A percentile compares a stretch with the other conserved stretches of the same genome.
These are phyloP conservation scores for Sarcophaga rosellei DNA, from an alignment of 2,888 invertebrate species.

Conservation along the genomic window DNA sequence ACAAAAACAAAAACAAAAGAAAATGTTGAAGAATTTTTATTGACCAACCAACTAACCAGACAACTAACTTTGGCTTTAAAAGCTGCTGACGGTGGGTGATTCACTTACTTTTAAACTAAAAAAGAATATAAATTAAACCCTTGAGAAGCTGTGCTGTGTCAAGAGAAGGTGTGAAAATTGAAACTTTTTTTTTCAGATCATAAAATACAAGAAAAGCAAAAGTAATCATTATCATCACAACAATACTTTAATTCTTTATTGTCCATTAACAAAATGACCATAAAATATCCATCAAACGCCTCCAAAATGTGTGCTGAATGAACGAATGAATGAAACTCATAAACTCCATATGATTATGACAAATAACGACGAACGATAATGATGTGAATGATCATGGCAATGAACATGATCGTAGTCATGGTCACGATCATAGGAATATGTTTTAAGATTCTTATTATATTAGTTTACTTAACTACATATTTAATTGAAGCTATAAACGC, in stretches of 20 bases:
- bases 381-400: constrained; percentile 60
- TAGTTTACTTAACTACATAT: too few species aligned
- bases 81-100: constrained; percentile 49
- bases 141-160: not conserved
- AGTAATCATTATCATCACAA: too few species aligned
- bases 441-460: not conserved
- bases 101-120: constrained; percentile 34
- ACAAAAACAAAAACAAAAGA: too few species aligned
- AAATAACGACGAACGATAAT: constrained; percentile 50
- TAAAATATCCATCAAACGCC: constrained; percentile 2
- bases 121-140: not conserved
- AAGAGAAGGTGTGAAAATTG: constrained; percentile 65
- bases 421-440: not conserved
- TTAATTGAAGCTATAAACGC: not conserved
- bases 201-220: too few species aligned
- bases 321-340: too few species aligned
- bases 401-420: not conserved
- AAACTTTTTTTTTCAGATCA: constrained; percentile 51
- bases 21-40: constrained; percentile 59
- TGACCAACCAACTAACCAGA: constrained; percentile 14
- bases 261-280: constrained; percentile 19
- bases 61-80: not conserved
- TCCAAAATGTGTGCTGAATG: too few species aligned
- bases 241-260: constrained; percentile 27
- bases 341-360: constrained; percentile 56